Evolutionary conservation across 2,797 vertebrate species (phyloP).

Genomic region (Bufotes viridis): DNA sequence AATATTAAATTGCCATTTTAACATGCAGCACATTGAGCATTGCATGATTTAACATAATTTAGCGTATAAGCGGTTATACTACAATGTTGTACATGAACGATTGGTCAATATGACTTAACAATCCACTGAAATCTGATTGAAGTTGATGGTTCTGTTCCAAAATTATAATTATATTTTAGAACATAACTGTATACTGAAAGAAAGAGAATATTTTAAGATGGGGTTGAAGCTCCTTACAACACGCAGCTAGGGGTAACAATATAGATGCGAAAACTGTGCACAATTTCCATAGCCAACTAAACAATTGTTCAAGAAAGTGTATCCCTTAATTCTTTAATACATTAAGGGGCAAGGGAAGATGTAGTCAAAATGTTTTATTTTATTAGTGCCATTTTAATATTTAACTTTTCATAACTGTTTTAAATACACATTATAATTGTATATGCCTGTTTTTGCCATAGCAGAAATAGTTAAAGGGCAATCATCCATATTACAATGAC

Average conservation of each 20-base stretch:
- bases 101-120: background rate
- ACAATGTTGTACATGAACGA: background rate
- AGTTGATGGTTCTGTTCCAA: background rate
- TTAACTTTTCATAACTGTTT: no score
- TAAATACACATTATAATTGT: background rate
- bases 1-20: slow-evolving; percentile 13
- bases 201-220: background rate
- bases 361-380: no score
- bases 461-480: background rate
- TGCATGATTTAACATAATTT: slow-evolving; percentile 32
- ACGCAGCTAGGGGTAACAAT: background rate
- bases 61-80: background rate
- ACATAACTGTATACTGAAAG: background rate
- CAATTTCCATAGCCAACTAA: background rate
- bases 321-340: no score
- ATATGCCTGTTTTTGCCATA: background rate
- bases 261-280: background rate
- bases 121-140: background rate
- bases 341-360: no score
- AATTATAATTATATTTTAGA: background rate
- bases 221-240: background rate
- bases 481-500: no score
- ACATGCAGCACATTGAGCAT: background rate
- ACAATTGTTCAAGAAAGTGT: background rate
- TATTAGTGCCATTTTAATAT: no score